Base-by-base conservation (phyloP, 2,888 invertebrate genomes). In the Andrena trimmerana region DNA sequence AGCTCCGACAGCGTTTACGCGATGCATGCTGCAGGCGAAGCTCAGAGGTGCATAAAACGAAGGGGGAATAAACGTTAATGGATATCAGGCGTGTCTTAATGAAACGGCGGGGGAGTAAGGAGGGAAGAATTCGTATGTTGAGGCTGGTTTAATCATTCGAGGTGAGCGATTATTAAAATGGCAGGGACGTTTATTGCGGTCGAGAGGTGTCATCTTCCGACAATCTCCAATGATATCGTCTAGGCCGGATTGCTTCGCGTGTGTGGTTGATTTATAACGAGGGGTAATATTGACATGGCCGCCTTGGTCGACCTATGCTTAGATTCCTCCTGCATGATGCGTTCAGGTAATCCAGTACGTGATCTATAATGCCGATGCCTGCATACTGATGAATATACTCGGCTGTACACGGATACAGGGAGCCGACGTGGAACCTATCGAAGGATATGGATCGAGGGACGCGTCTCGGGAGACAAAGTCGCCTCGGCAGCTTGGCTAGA, bases 321-420 rank as follows among this genome's bases (percentile, higher is more conserved):
- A 66, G 81, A 81, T 72, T 78, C 69, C 63, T 69, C 77, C 50
- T 68, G 29, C 72, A 20, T 48, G 72, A 78, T 81, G 81, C 68
- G 66, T 59, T 69, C 79, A 66, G 72, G 65, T 83, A 83, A 83
- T 81, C 82, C 82, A 52, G 65, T 69, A 83, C 83, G 82, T 83
- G 82, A 75, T 83, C 83, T 65, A 78, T 83, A 83, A 83, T 78
- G 29, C 70, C 75, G 27, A 54, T 62, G 60, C 60, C 36, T 73
- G 81, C 69, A 81, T 81, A 81, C 78, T 36, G 70, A 77, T 78
- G 83, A 73, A 66, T 65, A 42, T 42, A 72, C 62, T 57, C 33
- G 13, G 13, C 24, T 10, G 57, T 48, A 31, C 57, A 36, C 50
- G 52, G 59, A 42, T 29, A 42, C 50, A 42, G 13, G 29, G 31